phyloP scores from a whole-genome alignment of 2,113 vertebrate genomes.

The Oreochromis niloticus region DNA sequence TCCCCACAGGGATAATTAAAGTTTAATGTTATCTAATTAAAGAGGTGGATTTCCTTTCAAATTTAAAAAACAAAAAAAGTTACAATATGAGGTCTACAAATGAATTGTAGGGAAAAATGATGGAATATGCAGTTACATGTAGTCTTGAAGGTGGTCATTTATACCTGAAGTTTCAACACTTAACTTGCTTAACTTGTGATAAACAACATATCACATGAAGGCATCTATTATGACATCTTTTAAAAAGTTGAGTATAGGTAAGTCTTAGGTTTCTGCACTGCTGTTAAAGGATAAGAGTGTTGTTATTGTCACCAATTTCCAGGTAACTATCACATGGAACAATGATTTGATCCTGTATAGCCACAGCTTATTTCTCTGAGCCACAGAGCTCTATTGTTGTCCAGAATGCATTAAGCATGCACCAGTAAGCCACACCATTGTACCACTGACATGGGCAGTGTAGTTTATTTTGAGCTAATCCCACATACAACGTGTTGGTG shows the following conservation, averaged over 20 bases:
- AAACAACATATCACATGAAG: not conserved
- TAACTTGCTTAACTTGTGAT: not conserved
- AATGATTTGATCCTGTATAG: not conserved
- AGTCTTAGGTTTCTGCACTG: not conserved
- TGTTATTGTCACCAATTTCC: not conserved
- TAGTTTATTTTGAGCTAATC: not conserved
- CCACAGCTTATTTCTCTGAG: not conserved
- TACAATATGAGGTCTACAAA: not conserved
- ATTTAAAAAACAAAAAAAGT: slow-evolving; percentile 18
- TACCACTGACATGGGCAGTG: not conserved
- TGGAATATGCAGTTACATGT: not conserved
- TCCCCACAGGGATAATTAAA: slow-evolving; percentile 58
- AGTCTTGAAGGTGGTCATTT: not conserved
- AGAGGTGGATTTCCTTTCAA: slow-evolving; percentile 38
- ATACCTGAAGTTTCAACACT: not conserved
- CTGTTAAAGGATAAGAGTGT: not conserved
- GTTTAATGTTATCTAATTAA: slow-evolving; percentile 58
- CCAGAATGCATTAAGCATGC: not conserved
- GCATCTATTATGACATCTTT: not conserved
- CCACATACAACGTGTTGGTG: not conserved
- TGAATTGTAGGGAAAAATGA: not conserved
- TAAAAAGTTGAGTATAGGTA: not conserved
- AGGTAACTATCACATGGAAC: not conserved
- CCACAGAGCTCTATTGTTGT: not conserved
- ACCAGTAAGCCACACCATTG: not conserved